Evolutionary conservation across 2,113 vertebrate genomes (phyloP).

Genomic region (Heterotilapia buettikoferi): DNA sequence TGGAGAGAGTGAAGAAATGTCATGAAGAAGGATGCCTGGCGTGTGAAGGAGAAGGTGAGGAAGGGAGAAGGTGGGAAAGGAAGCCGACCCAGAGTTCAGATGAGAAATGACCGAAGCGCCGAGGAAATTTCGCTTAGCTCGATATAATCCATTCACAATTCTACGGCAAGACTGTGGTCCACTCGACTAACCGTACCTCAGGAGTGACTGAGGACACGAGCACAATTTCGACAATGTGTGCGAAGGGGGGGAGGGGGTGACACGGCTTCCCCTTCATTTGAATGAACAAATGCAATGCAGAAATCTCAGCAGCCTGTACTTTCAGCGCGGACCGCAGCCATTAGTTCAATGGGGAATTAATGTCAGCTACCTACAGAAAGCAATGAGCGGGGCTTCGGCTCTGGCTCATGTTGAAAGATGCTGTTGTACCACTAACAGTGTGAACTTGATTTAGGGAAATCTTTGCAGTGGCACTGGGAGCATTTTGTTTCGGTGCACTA

Average conservation of each 20-base stretch:
- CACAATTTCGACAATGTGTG: slow-evolving; percentile 2
- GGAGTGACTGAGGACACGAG: not conserved
- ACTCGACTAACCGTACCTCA: not conserved
- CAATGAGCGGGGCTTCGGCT: slow-evolving; percentile 2
- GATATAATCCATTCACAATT: slow-evolving; percentile 6
- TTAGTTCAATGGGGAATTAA: slow-evolving; percentile 33
- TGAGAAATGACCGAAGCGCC: not conserved
- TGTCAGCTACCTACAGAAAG: slow-evolving; percentile 29
- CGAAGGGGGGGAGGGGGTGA: not conserved
- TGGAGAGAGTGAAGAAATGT: slow-evolving; percentile 42
- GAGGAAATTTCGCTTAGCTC: not conserved
- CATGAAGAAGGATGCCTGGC: slow-evolving; percentile 22
- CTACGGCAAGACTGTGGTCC: not conserved
- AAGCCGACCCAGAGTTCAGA: not conserved
- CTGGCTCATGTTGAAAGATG: slow-evolving; percentile 7
- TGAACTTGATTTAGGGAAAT: not conserved
- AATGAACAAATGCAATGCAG: slow-evolving; percentile 36
- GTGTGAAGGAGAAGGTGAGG: not conserved
- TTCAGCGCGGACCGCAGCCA: slow-evolving; percentile 14
- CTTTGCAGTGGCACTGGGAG: not conserved
- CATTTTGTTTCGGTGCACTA: not conserved
- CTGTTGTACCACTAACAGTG: not conserved
- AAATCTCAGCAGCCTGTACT: slow-evolving; percentile 25
- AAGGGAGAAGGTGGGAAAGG: not conserved
- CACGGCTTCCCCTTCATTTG: not conserved